Evolutionary conservation across 1,140 invertebrate genomes (phyloP).

Genomic region (Brachionus sp.): DNA sequence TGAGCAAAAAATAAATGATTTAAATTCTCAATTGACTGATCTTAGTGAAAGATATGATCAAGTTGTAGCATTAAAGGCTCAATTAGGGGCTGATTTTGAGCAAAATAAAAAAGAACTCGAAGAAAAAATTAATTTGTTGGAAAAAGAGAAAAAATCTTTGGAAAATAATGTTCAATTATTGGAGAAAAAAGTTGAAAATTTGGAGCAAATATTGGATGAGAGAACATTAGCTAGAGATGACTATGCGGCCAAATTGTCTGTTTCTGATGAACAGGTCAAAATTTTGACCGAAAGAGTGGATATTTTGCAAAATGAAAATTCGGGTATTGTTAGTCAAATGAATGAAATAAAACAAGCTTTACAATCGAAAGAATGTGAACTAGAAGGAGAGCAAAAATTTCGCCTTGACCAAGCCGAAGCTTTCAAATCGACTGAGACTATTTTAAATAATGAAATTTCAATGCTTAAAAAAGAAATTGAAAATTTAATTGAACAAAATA

Average conservation of each 20-base stretch:
- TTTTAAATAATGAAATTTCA: not conserved
- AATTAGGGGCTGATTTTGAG: not conserved
- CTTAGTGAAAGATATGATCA: not conserved
- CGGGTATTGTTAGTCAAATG: not conserved
- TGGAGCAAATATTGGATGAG: slow-evolving; percentile 28
- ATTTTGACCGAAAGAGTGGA: not conserved
- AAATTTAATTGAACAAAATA: slow-evolving; percentile 10
- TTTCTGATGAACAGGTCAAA: slow-evolving; percentile 37
- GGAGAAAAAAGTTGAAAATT: slow-evolving; percentile 36
- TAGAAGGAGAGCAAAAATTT: slow-evolving; percentile 21
- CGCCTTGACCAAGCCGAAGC: not conserved
- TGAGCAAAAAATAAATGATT: not conserved
- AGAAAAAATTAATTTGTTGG: not conserved
- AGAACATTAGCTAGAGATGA: slow-evolving; percentile 20
- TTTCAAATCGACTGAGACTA: not conserved
- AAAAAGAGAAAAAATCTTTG: slow-evolving; percentile 17
- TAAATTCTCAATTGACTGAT: not conserved
- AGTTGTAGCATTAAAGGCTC: not conserved
- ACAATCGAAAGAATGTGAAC: not conserved
- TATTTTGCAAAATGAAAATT: not conserved
- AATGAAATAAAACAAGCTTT: not conserved
- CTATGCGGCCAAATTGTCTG: slow-evolving; percentile 4
- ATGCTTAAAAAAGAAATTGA: slow-evolving; percentile 18
- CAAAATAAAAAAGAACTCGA: not conserved
- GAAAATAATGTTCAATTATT: not conserved